A percentile compares a stretch with the other conserved stretches of the same genome.
Conservation (phyloP, 2,797 vertebrate genomes). For the Acrossocheilus fasciatus region DNA sequence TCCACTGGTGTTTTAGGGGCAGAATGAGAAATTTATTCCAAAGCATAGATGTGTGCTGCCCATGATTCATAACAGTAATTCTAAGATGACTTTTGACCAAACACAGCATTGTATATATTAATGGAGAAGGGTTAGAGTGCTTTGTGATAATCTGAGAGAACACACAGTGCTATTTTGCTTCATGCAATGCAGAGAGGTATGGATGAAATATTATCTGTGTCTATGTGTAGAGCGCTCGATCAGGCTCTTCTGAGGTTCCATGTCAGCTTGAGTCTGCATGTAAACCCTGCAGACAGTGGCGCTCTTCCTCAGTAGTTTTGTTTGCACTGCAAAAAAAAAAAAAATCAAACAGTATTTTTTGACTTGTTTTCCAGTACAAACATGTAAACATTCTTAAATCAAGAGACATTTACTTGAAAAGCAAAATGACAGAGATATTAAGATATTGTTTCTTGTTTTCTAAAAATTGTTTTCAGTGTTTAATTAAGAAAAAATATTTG, state of each 20-base stretch:
- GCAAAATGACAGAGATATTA: neutral
- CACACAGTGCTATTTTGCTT: neutral
- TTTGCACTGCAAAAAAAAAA: too few relatives aligned
- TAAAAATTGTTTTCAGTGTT: neutral
- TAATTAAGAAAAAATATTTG: neutral
- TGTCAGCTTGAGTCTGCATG: too few relatives aligned
- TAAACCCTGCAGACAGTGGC: too few relatives aligned
- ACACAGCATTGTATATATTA: neutral
- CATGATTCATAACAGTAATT: neutral
- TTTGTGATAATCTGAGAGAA: neutral
- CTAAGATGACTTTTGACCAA: neutral
- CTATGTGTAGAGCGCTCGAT: neutral
- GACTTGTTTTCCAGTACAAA: neutral
- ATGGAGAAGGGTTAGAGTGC: neutral
- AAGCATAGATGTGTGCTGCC: neutral
- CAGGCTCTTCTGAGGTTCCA: neutral
- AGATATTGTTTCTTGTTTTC: neutral
- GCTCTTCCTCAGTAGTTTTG: too few relatives aligned
- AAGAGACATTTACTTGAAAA: neutral
- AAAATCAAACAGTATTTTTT: too few relatives aligned
- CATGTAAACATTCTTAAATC: neutral
- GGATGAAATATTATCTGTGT: neutral
- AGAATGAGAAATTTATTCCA: neutral
- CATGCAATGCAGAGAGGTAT: neutral
- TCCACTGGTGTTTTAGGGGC: too few relatives aligned